Evolutionary conservation across 2,888 invertebrate genomes (phyloP).

Genomic region (Euplexia lucipara): DNA sequence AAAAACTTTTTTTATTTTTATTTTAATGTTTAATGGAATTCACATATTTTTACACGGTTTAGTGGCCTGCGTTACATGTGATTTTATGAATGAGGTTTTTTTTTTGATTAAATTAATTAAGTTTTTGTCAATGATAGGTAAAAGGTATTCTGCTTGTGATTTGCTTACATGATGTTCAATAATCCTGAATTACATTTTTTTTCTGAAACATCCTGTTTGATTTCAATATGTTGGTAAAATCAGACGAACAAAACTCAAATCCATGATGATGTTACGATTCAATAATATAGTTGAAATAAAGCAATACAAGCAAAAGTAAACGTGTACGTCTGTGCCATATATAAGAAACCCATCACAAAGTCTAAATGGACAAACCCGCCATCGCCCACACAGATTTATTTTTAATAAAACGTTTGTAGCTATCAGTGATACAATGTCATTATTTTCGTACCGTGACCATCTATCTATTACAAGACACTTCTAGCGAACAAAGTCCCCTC

Average conservation of each 20-base stretch:
- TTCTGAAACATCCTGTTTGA: too few relatives aligned
- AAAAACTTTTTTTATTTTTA: not conserved
- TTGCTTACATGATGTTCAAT: too few relatives aligned
- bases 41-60: not conserved
- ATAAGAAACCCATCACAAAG: constrained; percentile 1
- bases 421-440: constrained; percentile 42
- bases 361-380: not conserved
- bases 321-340: not conserved
- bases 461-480: constrained; percentile 62
- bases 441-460: constrained; percentile 58
- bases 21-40: not conserved
- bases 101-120: too few relatives aligned
- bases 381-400: constrained; percentile 21
- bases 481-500: constrained; percentile 65
- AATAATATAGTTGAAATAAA: not conserved
- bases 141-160: too few relatives aligned
- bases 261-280: too few relatives aligned
- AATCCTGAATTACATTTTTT: too few relatives aligned
- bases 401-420: constrained; percentile 16
- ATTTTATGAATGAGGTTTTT: too few relatives aligned
- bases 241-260: too few relatives aligned
- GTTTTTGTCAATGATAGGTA: too few relatives aligned
- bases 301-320: constrained; percentile 4
- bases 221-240: too few relatives aligned
- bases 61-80: too few relatives aligned